Percentiles rank a stretch among this genome's conserved stretches.
phyloP scores from a whole-genome alignment of 1,140 invertebrate species.

The Lethocerus indicus region DNA sequence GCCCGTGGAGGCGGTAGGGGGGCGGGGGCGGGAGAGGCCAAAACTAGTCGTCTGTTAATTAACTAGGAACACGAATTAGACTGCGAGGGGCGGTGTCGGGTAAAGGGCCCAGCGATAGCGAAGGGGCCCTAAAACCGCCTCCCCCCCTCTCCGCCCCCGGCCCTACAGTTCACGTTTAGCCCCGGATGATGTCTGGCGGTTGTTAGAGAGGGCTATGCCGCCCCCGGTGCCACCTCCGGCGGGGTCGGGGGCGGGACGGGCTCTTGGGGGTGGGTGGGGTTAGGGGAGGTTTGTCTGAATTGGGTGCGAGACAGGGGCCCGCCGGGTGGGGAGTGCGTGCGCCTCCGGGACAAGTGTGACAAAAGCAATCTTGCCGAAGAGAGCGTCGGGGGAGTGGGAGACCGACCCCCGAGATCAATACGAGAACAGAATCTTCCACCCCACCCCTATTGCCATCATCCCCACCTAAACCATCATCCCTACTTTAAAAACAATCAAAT shows the following conservation, averaged over 20 bases:
- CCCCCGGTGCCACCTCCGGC: background rate
- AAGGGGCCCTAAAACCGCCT: too few species aligned
- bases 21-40: too few species aligned
- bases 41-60: too few species aligned
- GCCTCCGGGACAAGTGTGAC: constrained; percentile 8
- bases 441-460: background rate
- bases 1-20: too few species aligned
- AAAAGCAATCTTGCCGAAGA: constrained; percentile 11
- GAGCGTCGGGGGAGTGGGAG: background rate
- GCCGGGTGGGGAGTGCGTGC: background rate
- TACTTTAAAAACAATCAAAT: background rate
- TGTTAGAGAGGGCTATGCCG: background rate
- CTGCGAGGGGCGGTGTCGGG: too few species aligned
- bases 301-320: background rate
- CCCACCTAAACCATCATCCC: background rate
- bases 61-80: too few species aligned
- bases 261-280: background rate
- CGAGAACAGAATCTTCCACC: background rate
- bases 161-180: too few species aligned
- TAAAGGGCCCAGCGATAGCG: too few species aligned
- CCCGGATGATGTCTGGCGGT: too few species aligned
- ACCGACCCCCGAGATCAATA: constrained; percentile 1
- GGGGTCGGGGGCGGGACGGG: background rate
- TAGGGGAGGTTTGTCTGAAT: constrained; percentile 2
- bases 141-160: too few species aligned